Evolutionary conservation across 2,888 invertebrate species (phyloP).

Genomic region (Eustalomyia histrio): DNA sequence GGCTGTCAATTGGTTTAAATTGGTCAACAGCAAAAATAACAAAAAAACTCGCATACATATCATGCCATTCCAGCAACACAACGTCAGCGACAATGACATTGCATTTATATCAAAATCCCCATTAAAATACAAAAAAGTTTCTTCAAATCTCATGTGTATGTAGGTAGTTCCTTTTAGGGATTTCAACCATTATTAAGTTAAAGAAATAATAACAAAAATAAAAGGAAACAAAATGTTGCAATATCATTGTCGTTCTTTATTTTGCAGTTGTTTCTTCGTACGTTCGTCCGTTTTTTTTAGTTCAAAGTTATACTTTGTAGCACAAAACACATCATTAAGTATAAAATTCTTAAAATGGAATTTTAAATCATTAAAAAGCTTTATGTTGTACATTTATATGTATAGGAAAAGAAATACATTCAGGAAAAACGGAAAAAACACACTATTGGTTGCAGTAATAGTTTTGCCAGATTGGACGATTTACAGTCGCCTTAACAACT

Average conservation of each 20-base stretch:
- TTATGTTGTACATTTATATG: conserved; percentile 36
- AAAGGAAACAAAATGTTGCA: conserved; percentile 58
- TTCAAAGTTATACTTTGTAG: conserved; percentile 62
- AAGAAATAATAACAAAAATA: conserved; percentile 25
- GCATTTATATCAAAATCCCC: conserved; percentile 33
- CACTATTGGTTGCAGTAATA: conserved; percentile 18
- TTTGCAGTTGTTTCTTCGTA: conserved; percentile 29
- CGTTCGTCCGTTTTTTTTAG: background rate
- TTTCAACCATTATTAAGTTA: conserved; percentile 44
- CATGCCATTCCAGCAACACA: conserved; percentile 69
- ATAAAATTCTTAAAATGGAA: conserved; percentile 81
- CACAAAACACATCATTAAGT: conserved; percentile 80
- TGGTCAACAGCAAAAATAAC: conserved; percentile 51
- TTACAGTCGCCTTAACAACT: too few relatives aligned
- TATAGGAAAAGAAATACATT: conserved; percentile 1
- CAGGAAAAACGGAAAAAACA: background rate
- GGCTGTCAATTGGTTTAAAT: conserved; percentile 66
- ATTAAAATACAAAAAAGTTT: conserved; percentile 55
- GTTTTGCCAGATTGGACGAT: background rate
- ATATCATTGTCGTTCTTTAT: conserved; percentile 46
- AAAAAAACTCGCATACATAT: conserved; percentile 76
- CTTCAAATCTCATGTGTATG: conserved; percentile 36
- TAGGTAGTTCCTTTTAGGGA: conserved; percentile 41
- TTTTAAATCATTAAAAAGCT: conserved; percentile 78
- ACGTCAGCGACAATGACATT: conserved; percentile 34